Base-by-base conservation (phyloP, 2,888 invertebrate species). In the Xanthostigma xanthostigma region DNA sequence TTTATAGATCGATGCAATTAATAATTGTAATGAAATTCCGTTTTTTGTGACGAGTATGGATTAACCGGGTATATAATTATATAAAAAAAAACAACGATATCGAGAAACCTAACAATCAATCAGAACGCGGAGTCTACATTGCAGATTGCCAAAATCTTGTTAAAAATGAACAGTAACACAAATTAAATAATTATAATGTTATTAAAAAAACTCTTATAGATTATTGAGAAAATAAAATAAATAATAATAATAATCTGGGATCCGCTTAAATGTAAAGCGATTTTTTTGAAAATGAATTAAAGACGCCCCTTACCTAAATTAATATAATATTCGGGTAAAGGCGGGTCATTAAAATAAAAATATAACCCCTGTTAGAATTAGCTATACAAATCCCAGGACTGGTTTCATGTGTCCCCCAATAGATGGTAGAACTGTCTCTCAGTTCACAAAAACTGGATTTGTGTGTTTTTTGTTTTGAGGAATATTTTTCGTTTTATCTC, bases 371-470 rank as follows among this genome's bases (percentile, higher is more conserved):
- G 41, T 48, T 48, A 48, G 48, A n/a, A 48, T 48, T 48, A 48
- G 48, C 48, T 34, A 27, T 27, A 48, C 48, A 48, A 43, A 43
- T 48, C 48, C 48, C 42, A 36, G 42, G 43, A 48, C 46, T 43
- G 48, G 42, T 48, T 48, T 48, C 48, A 48, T 42, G 48, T 48
- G 42, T 51, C 50, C 51, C 50, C 50, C 49, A 50, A 53, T 51
- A 53, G 53, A 53, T 49, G 45, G 49, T 53, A 53, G 53, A 51
- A 53, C 53, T 53, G 50, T 50, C 46, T 50, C 50, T 45, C 45
- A 47, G 48, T 52, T 49, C 48, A 48, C 27, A 27, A 27, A 27
- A 27, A 27, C 48, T 46, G 46, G 46, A 41, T 41, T 41, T 46
- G 9, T 12, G 41, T 46, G 40, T 41, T 14, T 10, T 41, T 40